These are phyloP conservation scores for Hippopotamyrus pictus DNA, from an alignment of 2,797 vertebrate genomes.

Conservation along the genomic window DNA sequence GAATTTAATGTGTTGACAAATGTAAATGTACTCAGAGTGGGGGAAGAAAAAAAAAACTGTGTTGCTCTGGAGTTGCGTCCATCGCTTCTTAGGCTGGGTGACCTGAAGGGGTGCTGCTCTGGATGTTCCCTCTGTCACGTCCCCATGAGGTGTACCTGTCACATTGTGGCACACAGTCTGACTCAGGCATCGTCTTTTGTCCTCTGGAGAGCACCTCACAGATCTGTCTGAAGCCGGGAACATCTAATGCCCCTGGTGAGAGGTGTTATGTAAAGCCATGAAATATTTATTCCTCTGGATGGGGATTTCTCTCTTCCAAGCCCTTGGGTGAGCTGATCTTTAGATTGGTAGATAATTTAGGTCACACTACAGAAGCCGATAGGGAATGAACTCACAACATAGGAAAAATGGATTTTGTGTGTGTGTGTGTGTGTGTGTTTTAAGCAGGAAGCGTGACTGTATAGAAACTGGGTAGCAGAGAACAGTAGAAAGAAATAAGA, in stretches of 20 bases:
- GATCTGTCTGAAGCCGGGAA: conserved; percentile 29
- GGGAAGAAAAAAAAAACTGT: background rate
- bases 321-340: conserved; percentile 28
- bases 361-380: background rate
- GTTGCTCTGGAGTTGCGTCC: too few relatives aligned
- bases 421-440: background rate
- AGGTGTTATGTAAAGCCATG: conserved; percentile 40
- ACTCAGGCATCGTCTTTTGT: conserved; percentile 26
- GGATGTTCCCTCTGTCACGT: conserved; percentile 35
- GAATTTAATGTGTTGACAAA: background rate
- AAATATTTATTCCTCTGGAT: conserved; percentile 41
- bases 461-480: background rate
- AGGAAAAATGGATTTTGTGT: background rate
- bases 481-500: background rate
- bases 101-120: conserved; percentile 21
- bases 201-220: conserved; percentile 33
- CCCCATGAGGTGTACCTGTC: conserved; percentile 34
- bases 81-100: background rate
- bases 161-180: conserved; percentile 35
- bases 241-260: conserved; percentile 36
- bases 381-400: background rate
- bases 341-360: conserved; percentile 14
- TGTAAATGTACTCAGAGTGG: background rate
- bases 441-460: background rate
- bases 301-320: conserved; percentile 30